phyloP scores from a whole-genome alignment of 2,113 vertebrate genomes.

The Campylomormyrus tamandua region DNA sequence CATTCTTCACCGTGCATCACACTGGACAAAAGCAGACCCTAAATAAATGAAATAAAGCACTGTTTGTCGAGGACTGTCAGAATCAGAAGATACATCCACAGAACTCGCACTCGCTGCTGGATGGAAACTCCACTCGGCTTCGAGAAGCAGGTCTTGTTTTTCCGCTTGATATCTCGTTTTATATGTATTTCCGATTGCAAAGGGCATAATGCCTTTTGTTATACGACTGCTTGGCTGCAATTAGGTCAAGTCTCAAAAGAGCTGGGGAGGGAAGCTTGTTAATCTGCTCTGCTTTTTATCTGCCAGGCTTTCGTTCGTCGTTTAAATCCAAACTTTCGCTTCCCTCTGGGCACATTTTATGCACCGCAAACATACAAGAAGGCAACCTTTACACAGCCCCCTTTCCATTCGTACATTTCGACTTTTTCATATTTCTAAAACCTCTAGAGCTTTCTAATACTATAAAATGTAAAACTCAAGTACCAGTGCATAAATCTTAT shows the following conservation, averaged over 20 bases:
- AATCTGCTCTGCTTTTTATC: conserved; percentile 8
- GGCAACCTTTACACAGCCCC: background rate
- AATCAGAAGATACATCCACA: background rate
- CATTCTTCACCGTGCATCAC: background rate
- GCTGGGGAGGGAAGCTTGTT: background rate
- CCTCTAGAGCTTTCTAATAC: background rate
- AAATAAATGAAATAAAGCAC: background rate
- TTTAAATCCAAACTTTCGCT: conserved; percentile 7
- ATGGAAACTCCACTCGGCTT: background rate
- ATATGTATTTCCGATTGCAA: background rate
- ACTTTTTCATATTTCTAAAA: background rate
- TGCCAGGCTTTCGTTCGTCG: background rate
- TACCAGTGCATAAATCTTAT: background rate
- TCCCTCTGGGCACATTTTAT: conserved; percentile 1
- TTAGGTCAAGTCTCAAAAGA: conserved; percentile 14
- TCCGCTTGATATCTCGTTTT: background rate
- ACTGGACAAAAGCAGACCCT: background rate
- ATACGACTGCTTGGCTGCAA: conserved; percentile 13
- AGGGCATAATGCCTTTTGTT: background rate
- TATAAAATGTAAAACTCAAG: background rate
- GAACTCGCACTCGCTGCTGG: background rate
- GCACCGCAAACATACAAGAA: background rate
- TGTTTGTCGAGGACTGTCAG: background rate
- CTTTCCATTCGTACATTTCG: background rate
- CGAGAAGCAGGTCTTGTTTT: background rate